These are phyloP conservation scores for Pyrrhura leucotis DNA, from an alignment of 2,797 vertebrate genomes.

Conservation along the genomic window DNA sequence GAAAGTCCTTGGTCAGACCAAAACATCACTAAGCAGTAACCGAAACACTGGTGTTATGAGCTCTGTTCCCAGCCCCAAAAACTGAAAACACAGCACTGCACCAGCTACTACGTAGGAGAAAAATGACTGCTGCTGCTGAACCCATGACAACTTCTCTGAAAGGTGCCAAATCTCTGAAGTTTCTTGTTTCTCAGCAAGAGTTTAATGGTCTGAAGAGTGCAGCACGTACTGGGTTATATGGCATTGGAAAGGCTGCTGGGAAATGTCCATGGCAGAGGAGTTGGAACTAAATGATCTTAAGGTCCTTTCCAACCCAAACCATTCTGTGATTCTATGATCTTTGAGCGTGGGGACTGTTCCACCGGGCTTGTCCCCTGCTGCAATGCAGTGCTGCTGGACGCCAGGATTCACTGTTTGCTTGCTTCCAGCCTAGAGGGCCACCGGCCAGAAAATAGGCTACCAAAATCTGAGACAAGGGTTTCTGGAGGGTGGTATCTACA, in stretches of 20 bases:
- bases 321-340: background rate
- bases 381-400: no score
- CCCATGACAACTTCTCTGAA: background rate
- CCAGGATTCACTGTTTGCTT: background rate
- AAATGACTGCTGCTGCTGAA: no score
- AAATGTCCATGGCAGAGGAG: background rate
- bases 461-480: background rate
- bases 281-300: background rate
- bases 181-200: background rate
- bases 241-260: background rate
- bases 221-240: accelerated
- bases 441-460: background rate
- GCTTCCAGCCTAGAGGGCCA: background rate
- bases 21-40: no score
- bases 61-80: no score
- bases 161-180: background rate
- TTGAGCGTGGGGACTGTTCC: background rate
- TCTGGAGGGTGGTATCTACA: background rate
- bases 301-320: background rate
- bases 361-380: background rate
- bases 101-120: no score
- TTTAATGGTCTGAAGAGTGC: background rate
- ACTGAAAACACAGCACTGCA: no score
- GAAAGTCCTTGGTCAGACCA: no score
- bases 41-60: no score